Percentiles rank a stretch among this genome's conserved stretches.
These are phyloP conservation scores for Periophthalmus magnuspinnatus DNA, from an alignment of 2,797 vertebrate species.

Conservation along the genomic window DNA sequence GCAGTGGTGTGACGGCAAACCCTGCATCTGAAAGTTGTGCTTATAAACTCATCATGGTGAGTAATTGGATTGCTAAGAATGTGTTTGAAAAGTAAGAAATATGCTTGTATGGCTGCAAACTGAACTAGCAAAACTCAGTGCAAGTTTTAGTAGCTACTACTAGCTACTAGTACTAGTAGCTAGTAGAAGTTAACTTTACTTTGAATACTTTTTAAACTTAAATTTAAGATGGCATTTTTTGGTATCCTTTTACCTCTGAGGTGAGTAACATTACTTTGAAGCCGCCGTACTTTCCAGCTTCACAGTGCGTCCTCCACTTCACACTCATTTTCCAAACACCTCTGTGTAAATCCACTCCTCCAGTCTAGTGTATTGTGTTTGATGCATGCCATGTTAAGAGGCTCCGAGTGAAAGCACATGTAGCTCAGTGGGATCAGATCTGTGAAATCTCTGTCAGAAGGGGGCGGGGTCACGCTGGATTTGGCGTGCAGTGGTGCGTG, in stretches of 20 bases:
- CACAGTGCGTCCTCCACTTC: background rate
- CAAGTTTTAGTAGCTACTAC: no score
- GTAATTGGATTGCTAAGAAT: no score
- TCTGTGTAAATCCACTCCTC: constrained; percentile 47
- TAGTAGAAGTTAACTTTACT: no score
- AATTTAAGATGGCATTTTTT: background rate
- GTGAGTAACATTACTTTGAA: background rate
- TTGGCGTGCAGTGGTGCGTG: constrained; percentile 28
- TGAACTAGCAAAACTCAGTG: no score
- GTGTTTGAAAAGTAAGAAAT: no score
- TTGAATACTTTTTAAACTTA: no score
- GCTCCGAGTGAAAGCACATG: constrained; percentile 60
- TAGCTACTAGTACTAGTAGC: no score
- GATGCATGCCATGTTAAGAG: constrained; percentile 38
- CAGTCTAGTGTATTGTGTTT: constrained; percentile 41
- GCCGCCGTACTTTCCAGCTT: background rate
- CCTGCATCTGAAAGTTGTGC: no score
- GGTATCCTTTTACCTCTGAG: background rate
- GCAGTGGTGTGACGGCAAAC: no score
- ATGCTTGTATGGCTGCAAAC: no score
- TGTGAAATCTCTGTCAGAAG: constrained; percentile 55
- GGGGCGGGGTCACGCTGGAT: constrained; percentile 54
- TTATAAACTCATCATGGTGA: no score
- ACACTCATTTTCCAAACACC: constrained; percentile 38
- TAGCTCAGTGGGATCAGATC: constrained; percentile 40